Evolutionary conservation across 2,888 invertebrate genomes (phyloP), one percentile per base, ranked within the genome.

Genomic region (Trichopria drosophilae): DNA sequence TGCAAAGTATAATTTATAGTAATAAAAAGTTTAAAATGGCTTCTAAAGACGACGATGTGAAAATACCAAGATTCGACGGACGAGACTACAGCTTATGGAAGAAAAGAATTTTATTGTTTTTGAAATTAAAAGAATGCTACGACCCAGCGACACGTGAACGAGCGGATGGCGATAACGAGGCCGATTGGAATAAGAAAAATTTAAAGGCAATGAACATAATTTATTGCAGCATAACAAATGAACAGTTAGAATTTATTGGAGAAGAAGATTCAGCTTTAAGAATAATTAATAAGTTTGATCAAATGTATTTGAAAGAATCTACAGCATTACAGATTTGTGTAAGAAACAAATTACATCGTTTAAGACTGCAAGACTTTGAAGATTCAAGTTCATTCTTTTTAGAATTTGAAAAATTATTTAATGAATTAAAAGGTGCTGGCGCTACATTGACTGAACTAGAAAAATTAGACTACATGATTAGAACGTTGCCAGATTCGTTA

Each of bases 371-470:
- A 31, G 26, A 50, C 34, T 54, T 32, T 40, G 35, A 32, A 10
- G 28, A 55, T 4, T 28, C 40, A 6, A 48, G 40, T 31, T 13
- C 18, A 34, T 55, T 45, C 20, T 49, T 52, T 29, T 23, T 10
- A n/a, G 53, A 58, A 29, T 58, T 60, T 48, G 57, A 59, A 52
- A 59, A 56, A 40, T 4, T 37, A 24, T 22, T 53, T 1, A 54
- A 51, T 29, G 53, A 60, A 29, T 39, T 55, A 13, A 60, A 57
- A 47, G 34, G n/a, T 13, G 53, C 53, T 7, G 57, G 57, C 13
- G 52, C 52, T 6, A 35, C 15, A 40, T 42, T 57, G 10, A 35
- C 10, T 20, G 53, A 56, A 39, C 42, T 40, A 26, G 53, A 53
- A 40, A 57, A 58, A 40, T 12, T 55, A 10, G 46, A 45, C 19